Evolutionary conservation across 2,797 vertebrate genomes (phyloP), one percentile per base, ranked within the genome.

Genomic region (Cephalopachus bancanus): DNA sequence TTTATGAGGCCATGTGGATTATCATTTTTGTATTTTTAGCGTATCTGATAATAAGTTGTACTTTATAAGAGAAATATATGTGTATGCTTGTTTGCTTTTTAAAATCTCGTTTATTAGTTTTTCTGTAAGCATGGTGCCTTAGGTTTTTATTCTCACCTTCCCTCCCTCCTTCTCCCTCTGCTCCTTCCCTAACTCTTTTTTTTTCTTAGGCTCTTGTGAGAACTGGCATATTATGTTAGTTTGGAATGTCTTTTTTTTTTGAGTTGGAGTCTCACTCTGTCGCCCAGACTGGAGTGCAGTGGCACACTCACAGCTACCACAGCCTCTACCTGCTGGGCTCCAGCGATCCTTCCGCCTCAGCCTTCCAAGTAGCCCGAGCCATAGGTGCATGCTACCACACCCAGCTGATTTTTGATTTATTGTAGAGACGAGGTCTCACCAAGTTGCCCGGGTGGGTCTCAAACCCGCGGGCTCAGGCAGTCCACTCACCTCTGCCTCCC

Each of bases 101-200:
- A 60, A 84, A 95, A 95, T 93, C 37, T 87, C 37, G 33, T 30
- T 69, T 92, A 64, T 57, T 91, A 53, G 15, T 65, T 94, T 92
- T 37, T 95, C 20, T 83, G 16, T 93, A 62, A 96, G 12, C 10
- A 51, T 2, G 15, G 30, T 60, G 75, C 22, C 69, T 33, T 28
- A 28, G 69, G 24, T 51, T 79, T 72, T 87, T 89, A 20, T 89
- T 84, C 89, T 60, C 89, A 79, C 19, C 44, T 10, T 84, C 72
- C 74, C 67, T 37, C 26, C 7, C 10, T 44, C 22, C 22, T 30
- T 81, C 26, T 69, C 17, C 37, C 3, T 57, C 67, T 76, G 9
- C 37, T 7, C 19, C 8, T 57, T 15, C 69, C 4, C 10, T 20
- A 11, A 57, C 12, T 65, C 80, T 71, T 44, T 55, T 53, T 88